phyloP scores from a whole-genome alignment of 2,797 vertebrate species.

The Sebastes dallii region DNA sequence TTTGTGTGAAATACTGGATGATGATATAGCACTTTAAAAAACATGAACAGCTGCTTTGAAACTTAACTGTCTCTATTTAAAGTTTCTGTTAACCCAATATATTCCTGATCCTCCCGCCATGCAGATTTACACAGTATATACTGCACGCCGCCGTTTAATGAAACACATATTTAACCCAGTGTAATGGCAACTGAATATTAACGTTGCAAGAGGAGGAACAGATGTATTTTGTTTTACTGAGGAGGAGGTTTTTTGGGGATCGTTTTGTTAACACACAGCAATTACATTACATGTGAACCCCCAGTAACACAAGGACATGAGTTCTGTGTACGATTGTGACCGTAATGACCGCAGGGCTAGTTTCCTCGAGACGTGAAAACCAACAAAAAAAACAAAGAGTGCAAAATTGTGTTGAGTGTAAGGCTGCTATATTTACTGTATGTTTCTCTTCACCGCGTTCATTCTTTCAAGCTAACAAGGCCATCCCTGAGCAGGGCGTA shows the following conservation, averaged over 20 bases:
- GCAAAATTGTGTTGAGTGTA: conserved; percentile 90
- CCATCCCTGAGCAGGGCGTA: conserved; percentile 95
- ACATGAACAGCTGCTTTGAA: conserved; percentile 84
- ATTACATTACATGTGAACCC: conserved; percentile 43
- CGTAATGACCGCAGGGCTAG: conserved; percentile 71
- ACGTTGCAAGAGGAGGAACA: conserved; percentile 27
- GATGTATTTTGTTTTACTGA: conserved; percentile 36
- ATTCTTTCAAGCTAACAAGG: conserved; percentile 92
- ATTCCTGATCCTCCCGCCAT: conserved; percentile 43
- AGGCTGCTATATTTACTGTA: conserved; percentile 85
- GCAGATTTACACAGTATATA: conserved; percentile 49
- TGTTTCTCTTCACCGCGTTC: conserved; percentile 86
- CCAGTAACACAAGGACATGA: conserved; percentile 16
- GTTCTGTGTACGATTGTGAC: conserved; percentile 38
- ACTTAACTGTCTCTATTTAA: conserved; percentile 69
- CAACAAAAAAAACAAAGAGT: conserved; percentile 80
- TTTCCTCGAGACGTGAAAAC: conserved; percentile 79
- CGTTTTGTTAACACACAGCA: conserved; percentile 54
- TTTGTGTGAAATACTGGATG: conserved; percentile 61
- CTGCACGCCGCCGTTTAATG: conserved; percentile 39
- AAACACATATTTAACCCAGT: conserved; percentile 52
- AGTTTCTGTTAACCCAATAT: conserved; percentile 39
- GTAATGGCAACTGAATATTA: conserved; percentile 43
- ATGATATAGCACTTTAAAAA: conserved; percentile 59
- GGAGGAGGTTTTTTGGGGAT: conserved; percentile 15